phyloP scores from a whole-genome alignment of 2,797 vertebrate species.

The Hypotaenidia okinawae region DNA sequence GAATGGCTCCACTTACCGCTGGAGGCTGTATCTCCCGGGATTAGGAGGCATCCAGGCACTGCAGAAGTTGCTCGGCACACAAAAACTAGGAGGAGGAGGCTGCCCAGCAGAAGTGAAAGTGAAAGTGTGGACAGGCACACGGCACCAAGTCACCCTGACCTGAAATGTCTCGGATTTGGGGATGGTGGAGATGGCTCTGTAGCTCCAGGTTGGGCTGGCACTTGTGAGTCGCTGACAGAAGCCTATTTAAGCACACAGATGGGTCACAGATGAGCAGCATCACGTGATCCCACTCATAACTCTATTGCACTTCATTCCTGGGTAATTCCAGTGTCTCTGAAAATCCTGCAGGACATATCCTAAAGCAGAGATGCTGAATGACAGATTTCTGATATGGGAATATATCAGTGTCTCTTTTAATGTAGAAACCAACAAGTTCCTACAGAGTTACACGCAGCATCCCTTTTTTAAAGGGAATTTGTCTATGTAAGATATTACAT shows the following conservation, averaged over 20 bases:
- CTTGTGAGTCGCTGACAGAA: background rate
- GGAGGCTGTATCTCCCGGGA: background rate
- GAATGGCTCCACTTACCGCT: background rate
- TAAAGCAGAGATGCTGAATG: background rate
- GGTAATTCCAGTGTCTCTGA: background rate
- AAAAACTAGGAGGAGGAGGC: rapidly evolving
- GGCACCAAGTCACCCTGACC: rapidly evolving
- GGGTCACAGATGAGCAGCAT: too few relatives aligned
- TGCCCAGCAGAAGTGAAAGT: background rate
- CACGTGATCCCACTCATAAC: background rate
- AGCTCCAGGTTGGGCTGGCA: rapidly evolving
- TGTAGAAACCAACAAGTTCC: background rate
- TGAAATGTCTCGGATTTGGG: rapidly evolving
- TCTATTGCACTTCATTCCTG: background rate
- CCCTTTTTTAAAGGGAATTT: background rate
- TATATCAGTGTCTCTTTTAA: background rate
- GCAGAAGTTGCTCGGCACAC: rapidly evolving
- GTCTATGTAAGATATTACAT: background rate
- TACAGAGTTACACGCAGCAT: background rate
- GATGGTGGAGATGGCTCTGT: rapidly evolving
- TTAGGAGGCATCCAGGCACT: background rate
- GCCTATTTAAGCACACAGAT: rapidly evolving
- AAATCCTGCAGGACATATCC: background rate
- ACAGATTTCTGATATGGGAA: background rate
- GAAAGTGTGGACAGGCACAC: background rate